Conservation (phyloP, 2,888 invertebrate genomes). For the Mystacides longicornis region DNA sequence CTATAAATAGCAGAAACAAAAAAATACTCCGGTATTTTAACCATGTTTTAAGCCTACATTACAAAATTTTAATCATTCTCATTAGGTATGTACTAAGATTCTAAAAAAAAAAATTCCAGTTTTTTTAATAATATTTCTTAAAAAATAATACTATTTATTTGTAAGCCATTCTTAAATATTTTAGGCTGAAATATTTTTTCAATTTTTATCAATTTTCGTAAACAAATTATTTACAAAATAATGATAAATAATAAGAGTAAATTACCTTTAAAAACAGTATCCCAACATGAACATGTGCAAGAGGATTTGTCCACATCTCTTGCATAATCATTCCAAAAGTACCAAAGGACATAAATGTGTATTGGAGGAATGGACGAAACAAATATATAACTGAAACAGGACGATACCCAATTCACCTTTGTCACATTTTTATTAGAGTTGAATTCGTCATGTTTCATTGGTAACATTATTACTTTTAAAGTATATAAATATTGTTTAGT, state of each 20-base stretch:
- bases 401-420: constrained; percentile 14
- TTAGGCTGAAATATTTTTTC: too few species aligned
- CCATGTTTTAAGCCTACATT: too few species aligned
- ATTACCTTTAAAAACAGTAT: constrained; percentile 66
- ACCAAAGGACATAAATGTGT: constrained; percentile 54
- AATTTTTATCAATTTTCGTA: too few species aligned
- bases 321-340: constrained; percentile 62
- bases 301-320: constrained; percentile 55
- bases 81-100: too few species aligned
- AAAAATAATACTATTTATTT: too few species aligned
- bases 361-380: constrained; percentile 53
- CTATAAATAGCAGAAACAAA: too few species aligned
- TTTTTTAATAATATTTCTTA: too few species aligned
- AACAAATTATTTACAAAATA: background rate
- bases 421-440: background rate
- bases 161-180: too few species aligned
- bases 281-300: constrained; percentile 70
- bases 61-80: too few species aligned
- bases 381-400: constrained; percentile 28
- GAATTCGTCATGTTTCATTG: background rate
- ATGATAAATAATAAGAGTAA: background rate
- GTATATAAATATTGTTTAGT: too few species aligned
- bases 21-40: too few species aligned
- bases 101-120: too few species aligned
- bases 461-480: background rate